A percentile compares a stretch with the other conserved stretches of the same genome.
Evolutionary conservation across 2,113 vertebrate species (phyloP).

Genomic region (Trematomus loennbergii): DNA sequence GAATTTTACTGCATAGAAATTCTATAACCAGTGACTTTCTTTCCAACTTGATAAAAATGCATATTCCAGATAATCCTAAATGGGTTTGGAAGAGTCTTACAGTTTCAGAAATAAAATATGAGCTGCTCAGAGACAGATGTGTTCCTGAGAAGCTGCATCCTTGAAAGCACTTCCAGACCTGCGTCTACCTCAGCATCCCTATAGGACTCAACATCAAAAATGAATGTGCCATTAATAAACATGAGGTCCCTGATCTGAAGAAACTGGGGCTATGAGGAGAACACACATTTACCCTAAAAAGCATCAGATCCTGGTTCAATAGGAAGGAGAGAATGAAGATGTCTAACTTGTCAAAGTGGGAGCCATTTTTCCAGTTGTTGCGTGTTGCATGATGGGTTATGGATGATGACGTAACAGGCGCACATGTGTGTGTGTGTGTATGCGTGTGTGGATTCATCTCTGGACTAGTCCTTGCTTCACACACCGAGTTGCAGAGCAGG

Average conservation of each 20-base stretch:
- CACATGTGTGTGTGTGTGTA: constrained; percentile 1
- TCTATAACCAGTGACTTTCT: not conserved
- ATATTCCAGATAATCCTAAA: constrained; percentile 15
- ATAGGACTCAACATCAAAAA: constrained; percentile 38
- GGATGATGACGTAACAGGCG: constrained; percentile 44
- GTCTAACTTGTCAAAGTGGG: constrained; percentile 5
- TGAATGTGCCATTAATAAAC: constrained; percentile 45
- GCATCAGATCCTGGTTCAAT: constrained; percentile 26
- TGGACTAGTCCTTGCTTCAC: constrained; percentile 62
- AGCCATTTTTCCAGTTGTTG: constrained; percentile 42
- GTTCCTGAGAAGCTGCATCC: constrained; percentile 34
- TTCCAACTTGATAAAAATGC: not conserved
- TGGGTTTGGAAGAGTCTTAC: not conserved
- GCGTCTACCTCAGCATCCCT: constrained; percentile 31
- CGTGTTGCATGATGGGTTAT: constrained; percentile 55
- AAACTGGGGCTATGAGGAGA: constrained; percentile 46
- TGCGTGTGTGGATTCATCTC: constrained; percentile 44
- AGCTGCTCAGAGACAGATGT: constrained; percentile 6
- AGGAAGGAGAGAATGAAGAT: constrained; percentile 29
- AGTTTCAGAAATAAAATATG: not conserved
- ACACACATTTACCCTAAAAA: constrained; percentile 52
- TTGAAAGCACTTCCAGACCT: constrained; percentile 32
- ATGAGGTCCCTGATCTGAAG: constrained; percentile 55
- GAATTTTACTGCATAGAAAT: not conserved
- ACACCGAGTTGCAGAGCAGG: constrained; percentile 15